A percentile compares a stretch with the other conserved stretches of the same genome.
phyloP scores from a whole-genome alignment of 2,888 invertebrate genomes.

The Epistrophe eligans region DNA sequence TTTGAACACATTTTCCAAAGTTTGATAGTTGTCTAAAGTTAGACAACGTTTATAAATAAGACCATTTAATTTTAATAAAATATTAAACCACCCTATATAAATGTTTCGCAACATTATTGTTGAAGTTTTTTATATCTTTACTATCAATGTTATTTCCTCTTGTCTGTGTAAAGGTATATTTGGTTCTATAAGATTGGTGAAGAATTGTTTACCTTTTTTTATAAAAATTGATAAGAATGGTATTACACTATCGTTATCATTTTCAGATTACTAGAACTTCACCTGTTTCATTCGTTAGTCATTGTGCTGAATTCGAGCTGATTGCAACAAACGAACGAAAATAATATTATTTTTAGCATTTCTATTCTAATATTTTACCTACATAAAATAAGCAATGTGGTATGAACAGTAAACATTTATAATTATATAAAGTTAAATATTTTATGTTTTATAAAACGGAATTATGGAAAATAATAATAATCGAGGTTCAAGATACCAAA shows the following conservation, averaged over 20 bases:
- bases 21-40: too few relatives aligned
- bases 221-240: constrained; percentile 49
- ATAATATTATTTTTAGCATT: background rate
- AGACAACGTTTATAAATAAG: too few relatives aligned
- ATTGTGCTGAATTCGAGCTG: constrained; percentile 48
- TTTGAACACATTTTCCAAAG: too few relatives aligned
- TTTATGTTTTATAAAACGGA: background rate
- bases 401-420: background rate
- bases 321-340: constrained; percentile 41
- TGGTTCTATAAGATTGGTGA: constrained; percentile 47
- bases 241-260: constrained; percentile 72
- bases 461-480: constrained; percentile 38
- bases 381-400: background rate
- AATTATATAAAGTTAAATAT: background rate
- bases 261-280: constrained; percentile 54
- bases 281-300: constrained; percentile 70
- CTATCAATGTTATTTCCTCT: background rate
- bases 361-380: background rate
- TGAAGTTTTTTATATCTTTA: background rate
- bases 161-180: constrained; percentile 16
- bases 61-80: background rate
- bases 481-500: constrained; percentile 64
- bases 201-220: constrained; percentile 61
- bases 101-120: constrained; percentile 38
- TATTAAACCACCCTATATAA: constrained; percentile 32